These are phyloP conservation scores for Archips xylosteana DNA, from an alignment of 2,888 invertebrate species.

Conservation along the genomic window DNA sequence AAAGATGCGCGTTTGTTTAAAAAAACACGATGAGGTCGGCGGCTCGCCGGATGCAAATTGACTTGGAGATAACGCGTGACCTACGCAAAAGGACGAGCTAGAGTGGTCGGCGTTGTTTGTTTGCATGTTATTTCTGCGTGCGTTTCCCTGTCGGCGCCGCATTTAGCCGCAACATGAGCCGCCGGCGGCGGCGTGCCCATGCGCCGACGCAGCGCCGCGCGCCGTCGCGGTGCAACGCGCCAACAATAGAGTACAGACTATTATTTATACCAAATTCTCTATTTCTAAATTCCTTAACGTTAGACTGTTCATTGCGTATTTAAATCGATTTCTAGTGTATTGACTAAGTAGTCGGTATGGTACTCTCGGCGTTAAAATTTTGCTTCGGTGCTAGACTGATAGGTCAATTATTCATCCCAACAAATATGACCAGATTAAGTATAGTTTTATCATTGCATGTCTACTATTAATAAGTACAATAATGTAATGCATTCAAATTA, in stretches of 20 bases:
- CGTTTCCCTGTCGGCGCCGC: constrained; percentile 67
- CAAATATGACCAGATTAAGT: too few relatives aligned
- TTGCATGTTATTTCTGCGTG: constrained; percentile 75
- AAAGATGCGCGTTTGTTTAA: constrained; percentile 11
- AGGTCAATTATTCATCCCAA: too few relatives aligned
- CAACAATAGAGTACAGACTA: constrained; percentile 58
- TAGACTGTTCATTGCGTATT: constrained; percentile 26
- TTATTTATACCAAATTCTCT: constrained; percentile 43
- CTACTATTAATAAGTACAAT: too few relatives aligned
- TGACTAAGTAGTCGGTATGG: not conserved
- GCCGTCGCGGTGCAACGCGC: constrained; percentile 40
- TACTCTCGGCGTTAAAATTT: not conserved
- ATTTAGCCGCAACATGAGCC: constrained; percentile 81
- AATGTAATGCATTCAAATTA: too few relatives aligned
- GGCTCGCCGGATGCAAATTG: constrained; percentile 31
- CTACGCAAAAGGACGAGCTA: constrained; percentile 37
- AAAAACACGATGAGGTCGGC: constrained; percentile 21
- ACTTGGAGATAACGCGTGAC: constrained; percentile 35
- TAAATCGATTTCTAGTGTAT: constrained; percentile 28
- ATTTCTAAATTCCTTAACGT: constrained; percentile 47
- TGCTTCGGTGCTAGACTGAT: too few relatives aligned
- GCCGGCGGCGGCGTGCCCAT: constrained; percentile 51
- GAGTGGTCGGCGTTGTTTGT: constrained; percentile 60
- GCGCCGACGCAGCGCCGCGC: constrained; percentile 42
- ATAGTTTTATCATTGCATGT: too few relatives aligned